phyloP scores from a whole-genome alignment of 2,888 invertebrate genomes.

The Dichetophora obliterata region DNA sequence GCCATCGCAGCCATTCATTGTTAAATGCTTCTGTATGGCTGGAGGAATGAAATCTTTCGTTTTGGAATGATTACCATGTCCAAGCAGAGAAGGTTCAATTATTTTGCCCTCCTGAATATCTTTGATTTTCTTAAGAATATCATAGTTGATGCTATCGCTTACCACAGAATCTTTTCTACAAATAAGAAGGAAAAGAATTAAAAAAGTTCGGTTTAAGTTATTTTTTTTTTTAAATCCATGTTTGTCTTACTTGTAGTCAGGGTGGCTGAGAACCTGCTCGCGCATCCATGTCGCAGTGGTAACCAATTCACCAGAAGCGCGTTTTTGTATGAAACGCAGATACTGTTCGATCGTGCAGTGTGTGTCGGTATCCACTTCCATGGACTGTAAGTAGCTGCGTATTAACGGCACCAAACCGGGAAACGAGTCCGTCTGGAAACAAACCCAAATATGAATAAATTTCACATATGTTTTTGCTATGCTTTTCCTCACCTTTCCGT shows the following conservation, averaged over 20 bases:
- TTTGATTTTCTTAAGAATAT: slow-evolving; percentile 83
- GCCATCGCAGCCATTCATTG: slow-evolving; percentile 56
- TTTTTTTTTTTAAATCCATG: not conserved
- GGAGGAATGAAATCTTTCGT: slow-evolving; percentile 88
- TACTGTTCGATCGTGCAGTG: slow-evolving; percentile 98
- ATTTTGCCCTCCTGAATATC: slow-evolving; percentile 79
- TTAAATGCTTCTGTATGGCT: slow-evolving; percentile 75
- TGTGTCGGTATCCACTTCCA: slow-evolving; percentile 98
- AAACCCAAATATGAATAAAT: no score
- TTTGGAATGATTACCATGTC: slow-evolving; percentile 80
- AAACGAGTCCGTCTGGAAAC: slow-evolving; percentile 80
- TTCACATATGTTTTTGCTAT: no score
- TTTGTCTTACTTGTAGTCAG: slow-evolving; percentile 84
- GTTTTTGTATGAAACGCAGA: slow-evolving; percentile 88
- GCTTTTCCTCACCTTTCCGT: slow-evolving; percentile 75
- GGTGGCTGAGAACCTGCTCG: slow-evolving; percentile 87
- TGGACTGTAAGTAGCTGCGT: slow-evolving; percentile 91
- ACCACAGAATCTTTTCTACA: slow-evolving; percentile 87
- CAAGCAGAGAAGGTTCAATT: slow-evolving; percentile 82
- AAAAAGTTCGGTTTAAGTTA: not conserved
- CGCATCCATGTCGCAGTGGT: slow-evolving; percentile 97
- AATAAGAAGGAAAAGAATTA: not conserved
- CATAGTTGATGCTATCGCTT: slow-evolving; percentile 89
- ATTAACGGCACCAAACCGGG: slow-evolving; percentile 96
- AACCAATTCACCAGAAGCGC: slow-evolving; percentile 88